Evolutionary conservation across 2,113 vertebrate genomes (phyloP).

Genomic region (Carettochelys insculpta): DNA sequence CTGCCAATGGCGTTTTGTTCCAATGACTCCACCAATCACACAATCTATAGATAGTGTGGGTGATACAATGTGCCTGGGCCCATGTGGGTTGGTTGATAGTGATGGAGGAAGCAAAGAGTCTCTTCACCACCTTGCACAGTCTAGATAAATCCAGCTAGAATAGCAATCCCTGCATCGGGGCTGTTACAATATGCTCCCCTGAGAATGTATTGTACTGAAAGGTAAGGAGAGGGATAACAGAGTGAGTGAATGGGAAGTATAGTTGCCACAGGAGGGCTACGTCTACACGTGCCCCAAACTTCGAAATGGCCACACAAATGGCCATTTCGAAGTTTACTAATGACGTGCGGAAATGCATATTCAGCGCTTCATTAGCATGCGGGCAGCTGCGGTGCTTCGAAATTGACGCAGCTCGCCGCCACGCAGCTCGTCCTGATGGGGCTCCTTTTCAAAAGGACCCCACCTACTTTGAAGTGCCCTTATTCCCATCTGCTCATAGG

Average conservation of each 20-base stretch:
- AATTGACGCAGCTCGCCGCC: too few relatives aligned
- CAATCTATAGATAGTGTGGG: background rate
- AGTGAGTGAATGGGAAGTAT: background rate
- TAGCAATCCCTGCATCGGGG: background rate
- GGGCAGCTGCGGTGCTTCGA: too few relatives aligned
- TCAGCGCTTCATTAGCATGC: too few relatives aligned
- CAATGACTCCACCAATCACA: background rate
- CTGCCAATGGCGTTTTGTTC: background rate
- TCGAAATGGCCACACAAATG: too few relatives aligned
- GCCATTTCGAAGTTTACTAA: too few relatives aligned
- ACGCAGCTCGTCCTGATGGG: too few relatives aligned
- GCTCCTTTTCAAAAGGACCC: too few relatives aligned
- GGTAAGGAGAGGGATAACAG: background rate
- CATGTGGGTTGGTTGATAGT: background rate
- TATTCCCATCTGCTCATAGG: too few relatives aligned
- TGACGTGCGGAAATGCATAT: too few relatives aligned
- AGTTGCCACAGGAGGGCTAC: background rate
- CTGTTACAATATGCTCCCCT: background rate
- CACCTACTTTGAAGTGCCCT: too few relatives aligned
- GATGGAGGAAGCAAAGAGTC: background rate
- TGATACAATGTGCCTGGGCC: background rate
- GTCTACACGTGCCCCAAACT: too few relatives aligned
- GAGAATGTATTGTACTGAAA: background rate
- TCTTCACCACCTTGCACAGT: background rate
- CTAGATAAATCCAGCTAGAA: background rate